Conservation (phyloP, 2,888 invertebrate genomes). For the Reticulitermes lucifugus region DNA sequence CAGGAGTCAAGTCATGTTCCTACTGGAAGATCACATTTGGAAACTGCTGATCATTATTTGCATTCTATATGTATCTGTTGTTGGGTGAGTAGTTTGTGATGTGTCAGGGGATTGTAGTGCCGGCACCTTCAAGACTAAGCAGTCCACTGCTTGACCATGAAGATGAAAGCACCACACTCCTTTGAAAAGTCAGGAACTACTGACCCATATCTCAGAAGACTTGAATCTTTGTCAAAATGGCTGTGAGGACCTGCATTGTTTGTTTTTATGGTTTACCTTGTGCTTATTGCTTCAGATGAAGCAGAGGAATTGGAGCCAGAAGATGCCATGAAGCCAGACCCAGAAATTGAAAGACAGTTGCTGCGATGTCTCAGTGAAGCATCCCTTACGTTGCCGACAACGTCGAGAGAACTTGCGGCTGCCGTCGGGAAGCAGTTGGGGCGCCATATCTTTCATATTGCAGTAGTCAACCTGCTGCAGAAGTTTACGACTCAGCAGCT, state of each 20-base stretch:
- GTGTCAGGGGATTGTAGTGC: no score
- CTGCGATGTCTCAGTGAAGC: constrained; percentile 77
- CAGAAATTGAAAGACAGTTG: constrained; percentile 73
- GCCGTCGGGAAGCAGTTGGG: constrained; percentile 66
- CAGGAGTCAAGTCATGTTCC: no score
- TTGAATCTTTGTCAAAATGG: no score
- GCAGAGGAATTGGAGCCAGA: constrained; percentile 53
- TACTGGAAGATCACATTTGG: no score
- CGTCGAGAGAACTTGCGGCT: constrained; percentile 73
- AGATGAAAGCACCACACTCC: no score
- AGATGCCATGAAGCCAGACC: constrained; percentile 63
- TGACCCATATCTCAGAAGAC: no score
- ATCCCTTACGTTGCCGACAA: constrained; percentile 76
- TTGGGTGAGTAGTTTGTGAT: no score
- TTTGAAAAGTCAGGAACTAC: no score
- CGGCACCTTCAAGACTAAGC: no score
- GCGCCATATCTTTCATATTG: constrained; percentile 69
- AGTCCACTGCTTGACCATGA: no score
- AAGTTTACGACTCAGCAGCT: constrained; percentile 84
- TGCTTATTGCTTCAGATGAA: constrained; percentile 52
- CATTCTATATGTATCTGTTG: no score
- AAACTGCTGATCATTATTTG: no score
- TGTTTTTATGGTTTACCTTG: not conserved
- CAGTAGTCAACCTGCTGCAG: constrained; percentile 78
- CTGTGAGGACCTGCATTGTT: not conserved